Evolutionary conservation across 2,113 vertebrate genomes (phyloP), one percentile per base, ranked within the genome.

Genomic region (Menidia beryllina): DNA sequence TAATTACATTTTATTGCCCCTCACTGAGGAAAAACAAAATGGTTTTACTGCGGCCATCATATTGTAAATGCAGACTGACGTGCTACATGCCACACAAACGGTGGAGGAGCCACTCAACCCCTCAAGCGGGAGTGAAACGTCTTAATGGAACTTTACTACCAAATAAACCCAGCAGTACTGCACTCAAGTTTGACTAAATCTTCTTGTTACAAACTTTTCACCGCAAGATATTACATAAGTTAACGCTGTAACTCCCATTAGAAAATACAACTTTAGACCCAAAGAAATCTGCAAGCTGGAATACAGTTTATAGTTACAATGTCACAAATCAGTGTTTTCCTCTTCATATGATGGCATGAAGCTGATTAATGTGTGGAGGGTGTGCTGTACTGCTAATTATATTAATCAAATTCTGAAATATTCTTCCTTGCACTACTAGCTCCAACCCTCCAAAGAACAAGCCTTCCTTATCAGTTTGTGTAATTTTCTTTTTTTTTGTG

Each of bases 1-100:
- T 92, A 91, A 90, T 92, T 93, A 92, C 86, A 86, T 93, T 92
- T 90, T 88, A 90, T 90, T 86, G 79, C 85, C 57, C 72, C 75
- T 81, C 78, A 67, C 69, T 82, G 66, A 62, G 51, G 76, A 91
- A 87, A 84, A 85, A 90, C 83, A 70, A 85, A 86, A 89, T 83
- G 65, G 79, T 77, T 88, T 86, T 65, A 77, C 69, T 49, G 80
- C 26, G 11, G 76, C 84, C 79, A 75, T 84, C 82, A 78, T 86
- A 79, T 76, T 77, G 81, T 88, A 82, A 86, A 81, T 71, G 80
- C 78, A 81, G 64, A 69, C 64, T 49, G 82, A 83, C 57, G 66
- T 69, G 77, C 36, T 43, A 55, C 26, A 19, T 77, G 61, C 75
- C 71, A 26, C 53, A 54, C 58, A 34, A 60, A 70, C 71, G 61